phyloP scores from a whole-genome alignment of 2,113 vertebrate species.

The Perccottus glenii region DNA sequence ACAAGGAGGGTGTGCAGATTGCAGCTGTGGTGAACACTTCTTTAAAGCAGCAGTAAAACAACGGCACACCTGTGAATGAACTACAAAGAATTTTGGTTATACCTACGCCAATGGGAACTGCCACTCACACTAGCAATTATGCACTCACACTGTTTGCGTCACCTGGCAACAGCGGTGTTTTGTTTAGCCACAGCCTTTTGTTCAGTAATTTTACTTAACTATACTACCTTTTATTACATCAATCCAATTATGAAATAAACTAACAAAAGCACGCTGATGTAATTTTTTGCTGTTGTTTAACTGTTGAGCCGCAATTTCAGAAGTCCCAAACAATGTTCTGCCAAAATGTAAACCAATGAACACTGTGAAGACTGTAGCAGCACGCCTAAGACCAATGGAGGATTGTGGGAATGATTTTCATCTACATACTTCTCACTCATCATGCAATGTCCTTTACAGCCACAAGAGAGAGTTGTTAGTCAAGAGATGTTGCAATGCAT shows the following conservation, averaged over 20 bases:
- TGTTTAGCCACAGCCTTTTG: conserved; percentile 25
- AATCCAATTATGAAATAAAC: conserved; percentile 8
- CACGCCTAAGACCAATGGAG: too few species aligned
- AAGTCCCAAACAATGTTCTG: too few species aligned
- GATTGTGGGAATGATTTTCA: background rate
- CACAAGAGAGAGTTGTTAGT: conserved; percentile 78
- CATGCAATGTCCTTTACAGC: conserved; percentile 54
- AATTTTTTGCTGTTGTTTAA: background rate
- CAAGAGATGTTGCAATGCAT: conserved; percentile 46
- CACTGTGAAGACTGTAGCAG: too few species aligned
- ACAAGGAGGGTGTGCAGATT: conserved; percentile 17
- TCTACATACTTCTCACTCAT: background rate
- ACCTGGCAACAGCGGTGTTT: conserved; percentile 56
- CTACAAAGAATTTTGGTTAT: conserved; percentile 46
- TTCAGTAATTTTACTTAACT: conserved; percentile 1
- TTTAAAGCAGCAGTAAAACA: conserved; percentile 44
- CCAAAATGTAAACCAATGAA: background rate
- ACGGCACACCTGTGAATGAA: conserved; percentile 63
- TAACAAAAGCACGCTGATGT: too few species aligned
- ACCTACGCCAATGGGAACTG: conserved; percentile 40
- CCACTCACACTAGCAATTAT: conserved; percentile 56
- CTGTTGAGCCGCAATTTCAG: background rate
- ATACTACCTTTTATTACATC: background rate
- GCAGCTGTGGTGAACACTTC: conserved; percentile 31
- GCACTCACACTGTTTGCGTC: conserved; percentile 38